Evolutionary conservation across 2,113 vertebrate genomes (phyloP), one percentile per base, ranked within the genome.

Genomic region (Alectura lathami): DNA sequence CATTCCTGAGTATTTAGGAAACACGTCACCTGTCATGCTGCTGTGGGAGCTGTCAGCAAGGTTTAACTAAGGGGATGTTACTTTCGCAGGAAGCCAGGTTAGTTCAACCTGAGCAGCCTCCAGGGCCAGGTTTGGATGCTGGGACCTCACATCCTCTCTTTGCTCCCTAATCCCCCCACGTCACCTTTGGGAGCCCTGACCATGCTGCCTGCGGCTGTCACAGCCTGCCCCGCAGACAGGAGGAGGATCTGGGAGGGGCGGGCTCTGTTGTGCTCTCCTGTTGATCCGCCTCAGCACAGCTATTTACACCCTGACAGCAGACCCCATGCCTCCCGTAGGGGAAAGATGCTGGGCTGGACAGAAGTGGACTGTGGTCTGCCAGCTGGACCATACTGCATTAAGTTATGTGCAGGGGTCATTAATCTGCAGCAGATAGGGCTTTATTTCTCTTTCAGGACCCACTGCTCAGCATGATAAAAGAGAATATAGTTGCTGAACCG

Each of bases 161-260:
- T 70, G 2, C 17, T 78, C 3, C 32, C 9, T 83, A 50, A 10
- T 17, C 6, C 4, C 1, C 7, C 27, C 8, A 5, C 1, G 8
- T 90, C 40, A 53, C 45, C 24, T 57, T 83, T 36, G 36, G 51
- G 24, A 43, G 50, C 42, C 34, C 50, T 79, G 47, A 62, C 56
- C 4, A 2, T 47, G 29, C 51, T 89, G 51, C 54, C 50, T 77
- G 21, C 27, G 6, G 64, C 22, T 87, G 21, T 75, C 63, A 56
- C n/a, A 83, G 56, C 82, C 60, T 67, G 16, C 30, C 30, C 22
- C 34, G 34, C 27, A 57, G 68, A 36, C 45, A 36, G n/a, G 76
- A 77, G 30, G n/a, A 36, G 42, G 67, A 59, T 70, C 74, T 45
- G 12, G 17, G 22, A 79, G 48, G 51, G 29, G 26, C 63, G 47